These are phyloP conservation scores for Cantharis nigra DNA, from an alignment of 2,888 invertebrate genomes.

Conservation along the genomic window DNA sequence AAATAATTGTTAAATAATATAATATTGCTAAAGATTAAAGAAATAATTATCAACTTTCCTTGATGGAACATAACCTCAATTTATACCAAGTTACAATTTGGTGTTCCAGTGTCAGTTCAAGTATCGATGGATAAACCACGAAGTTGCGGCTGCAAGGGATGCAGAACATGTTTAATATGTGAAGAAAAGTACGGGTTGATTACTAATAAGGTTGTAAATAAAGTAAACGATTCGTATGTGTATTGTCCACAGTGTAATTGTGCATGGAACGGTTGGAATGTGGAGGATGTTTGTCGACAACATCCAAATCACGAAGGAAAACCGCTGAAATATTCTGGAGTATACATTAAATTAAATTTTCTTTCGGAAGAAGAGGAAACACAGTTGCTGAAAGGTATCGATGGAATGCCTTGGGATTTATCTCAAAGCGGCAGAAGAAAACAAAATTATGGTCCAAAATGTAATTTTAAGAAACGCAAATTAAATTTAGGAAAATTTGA, in stretches of 20 bases:
- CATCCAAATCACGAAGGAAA: slow-evolving; percentile 72
- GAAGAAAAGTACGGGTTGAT: slow-evolving; percentile 67
- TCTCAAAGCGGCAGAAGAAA: slow-evolving; percentile 97
- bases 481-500: slow-evolving; percentile 76
- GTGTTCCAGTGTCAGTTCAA: not conserved
- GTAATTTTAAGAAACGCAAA: slow-evolving; percentile 95
- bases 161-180: slow-evolving; percentile 86
- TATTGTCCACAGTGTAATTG: slow-evolving; percentile 78
- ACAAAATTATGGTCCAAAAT: slow-evolving; percentile 98
- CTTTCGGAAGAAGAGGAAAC: slow-evolving; percentile 72
- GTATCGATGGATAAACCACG: slow-evolving; percentile 67
- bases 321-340: slow-evolving; percentile 67
- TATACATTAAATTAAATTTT: slow-evolving; percentile 73
- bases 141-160: slow-evolving; percentile 92
- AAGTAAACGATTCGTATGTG: slow-evolving; percentile 65
- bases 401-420: slow-evolving; percentile 81
- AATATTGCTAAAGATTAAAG: too few relatives aligned
- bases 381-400: slow-evolving; percentile 69
- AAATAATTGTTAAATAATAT: too few relatives aligned
- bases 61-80: not conserved
- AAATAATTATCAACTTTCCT: too few relatives aligned
- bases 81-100: not conserved
- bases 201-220: slow-evolving; percentile 42
- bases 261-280: slow-evolving; percentile 77
- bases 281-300: slow-evolving; percentile 57